Base-by-base conservation (phyloP, 2,797 vertebrate species). In the Triplophysa yarkandensis region DNA sequence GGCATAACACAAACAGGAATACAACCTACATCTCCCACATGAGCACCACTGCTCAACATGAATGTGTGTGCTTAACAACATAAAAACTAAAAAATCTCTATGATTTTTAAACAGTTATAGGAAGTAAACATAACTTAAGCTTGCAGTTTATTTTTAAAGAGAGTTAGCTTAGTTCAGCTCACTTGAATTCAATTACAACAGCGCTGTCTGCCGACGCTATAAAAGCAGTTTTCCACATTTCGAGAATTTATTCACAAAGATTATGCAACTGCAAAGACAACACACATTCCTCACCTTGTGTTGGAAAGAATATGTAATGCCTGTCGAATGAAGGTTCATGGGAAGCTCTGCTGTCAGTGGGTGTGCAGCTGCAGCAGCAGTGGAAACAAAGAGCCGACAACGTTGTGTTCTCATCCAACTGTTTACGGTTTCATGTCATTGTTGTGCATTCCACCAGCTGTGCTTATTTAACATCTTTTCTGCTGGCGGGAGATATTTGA, bases 341-440 rank as follows among this genome's bases (percentile, higher is more conserved):
- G 61, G 61, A 73, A 19, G 48, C 61, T 72, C 7, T 72, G 71
- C 48, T 54, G 34, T 54, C 48, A 64, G 71, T 36, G 63, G 61
- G 25, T 65, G 34, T 73, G 55, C 68, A 21, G 41, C 55, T 16
- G 28, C 41, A 16, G 41, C 55, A 46, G 34, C 60, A 32, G 25
- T 73, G 71, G 48, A 73, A 73, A 65, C 36, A 30, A 65, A 73
- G 28, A 32, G 34, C 48, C 2, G 36, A 41, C 71, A 73, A 32
- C 55, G 21, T 50, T 30, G 57, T 21, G 13, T 62, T 71, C 61
- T 61, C 68, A 61, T 71, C 43, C 21, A 62, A 62, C 57, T 43
- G 61, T 73, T 55, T 73, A 64, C 61, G 2, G n/a, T 73, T 71
- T 71, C 69, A 62, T 62, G 30, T 36, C 61, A 65, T 55, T 43